Evolutionary conservation across 2,888 invertebrate species (phyloP).

Genomic region (Anodontia alba): DNA sequence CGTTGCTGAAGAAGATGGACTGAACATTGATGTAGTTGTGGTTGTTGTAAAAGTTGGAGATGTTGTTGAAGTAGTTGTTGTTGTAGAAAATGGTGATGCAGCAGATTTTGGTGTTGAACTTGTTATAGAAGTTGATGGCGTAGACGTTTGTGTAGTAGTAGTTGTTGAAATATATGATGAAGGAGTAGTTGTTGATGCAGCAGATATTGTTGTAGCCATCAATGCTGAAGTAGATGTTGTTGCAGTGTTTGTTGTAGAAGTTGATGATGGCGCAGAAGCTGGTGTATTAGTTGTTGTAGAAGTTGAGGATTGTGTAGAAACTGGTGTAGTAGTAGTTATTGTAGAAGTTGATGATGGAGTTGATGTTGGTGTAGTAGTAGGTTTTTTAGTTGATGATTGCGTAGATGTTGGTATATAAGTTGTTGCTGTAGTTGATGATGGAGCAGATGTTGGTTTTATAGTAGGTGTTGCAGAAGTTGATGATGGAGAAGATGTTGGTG

Average conservation of each 20-base stretch:
- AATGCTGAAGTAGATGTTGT: background rate
- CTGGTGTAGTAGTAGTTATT: background rate
- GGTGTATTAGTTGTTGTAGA: background rate
- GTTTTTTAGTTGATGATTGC: background rate
- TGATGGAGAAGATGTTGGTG: background rate
- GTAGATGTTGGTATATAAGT: background rate
- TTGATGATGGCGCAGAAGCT: background rate
- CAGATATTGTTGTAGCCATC: background rate
- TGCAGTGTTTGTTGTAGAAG: background rate
- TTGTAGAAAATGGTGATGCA: background rate
- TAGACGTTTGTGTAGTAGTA: background rate
- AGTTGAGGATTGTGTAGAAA: background rate
- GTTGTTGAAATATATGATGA: background rate
- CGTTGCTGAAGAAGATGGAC: background rate
- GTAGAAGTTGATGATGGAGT: background rate
- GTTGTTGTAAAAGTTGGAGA: background rate
- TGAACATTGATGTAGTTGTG: too few species aligned
- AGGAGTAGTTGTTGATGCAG: background rate
- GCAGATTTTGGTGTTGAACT: too few species aligned
- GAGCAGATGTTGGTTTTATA: background rate
- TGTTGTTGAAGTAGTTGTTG: background rate
- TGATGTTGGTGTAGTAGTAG: background rate
- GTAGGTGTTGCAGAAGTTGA: background rate
- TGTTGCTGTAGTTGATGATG: background rate
- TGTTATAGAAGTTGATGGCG: background rate